Evolutionary conservation across 1,140 invertebrate genomes (phyloP), one percentile per base, ranked within the genome.

Genomic region (Calosoma granatense): DNA sequence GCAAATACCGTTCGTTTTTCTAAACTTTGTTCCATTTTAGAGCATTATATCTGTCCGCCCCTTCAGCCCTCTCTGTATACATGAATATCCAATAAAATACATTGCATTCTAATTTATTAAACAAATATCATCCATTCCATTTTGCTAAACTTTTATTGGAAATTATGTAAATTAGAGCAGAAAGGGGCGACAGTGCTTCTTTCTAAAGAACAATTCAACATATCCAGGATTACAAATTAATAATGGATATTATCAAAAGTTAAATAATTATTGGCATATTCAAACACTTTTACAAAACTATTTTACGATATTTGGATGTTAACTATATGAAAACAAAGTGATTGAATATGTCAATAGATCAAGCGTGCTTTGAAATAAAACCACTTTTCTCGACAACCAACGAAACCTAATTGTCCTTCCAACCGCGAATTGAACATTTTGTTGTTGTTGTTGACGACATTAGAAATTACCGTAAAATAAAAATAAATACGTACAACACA

Each of bases 401-500:
- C 41, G 41, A 47, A 17, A 47, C 14, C 26, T 11, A 4, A 47
- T 47, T 47, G 6, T 36, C 26, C n/a, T 36, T n/a, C n/a, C 26
- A 9, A 36, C 26, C 26, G 26, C 26, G 26, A 9, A 9, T 36
- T 36, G n/a, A 9, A 9, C 26, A 36, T 36, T 36, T 36, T 36
- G 26, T 36, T 36, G 6, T 36, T 36, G 26, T 36, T 36, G 26
- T 36, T 6, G 26, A n/a, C 6, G 26, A 36, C n/a, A n/a, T n/a
- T 36, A 6, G n/a, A 36, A 36, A 36, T 36, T 36, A 36, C n/a
- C 26, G n/a, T 36, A 36, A 36, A 36, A 36, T 36, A 12, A 47
- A 12, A 47, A 47, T 47, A 47, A 47, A 47, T 47, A 47, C 41
- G 17, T 47, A 12, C 9, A 47, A 47, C 41, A 47, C 15, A 47